phyloP scores from a whole-genome alignment of 1,140 invertebrate species.

The Aradophagus sp. region DNA sequence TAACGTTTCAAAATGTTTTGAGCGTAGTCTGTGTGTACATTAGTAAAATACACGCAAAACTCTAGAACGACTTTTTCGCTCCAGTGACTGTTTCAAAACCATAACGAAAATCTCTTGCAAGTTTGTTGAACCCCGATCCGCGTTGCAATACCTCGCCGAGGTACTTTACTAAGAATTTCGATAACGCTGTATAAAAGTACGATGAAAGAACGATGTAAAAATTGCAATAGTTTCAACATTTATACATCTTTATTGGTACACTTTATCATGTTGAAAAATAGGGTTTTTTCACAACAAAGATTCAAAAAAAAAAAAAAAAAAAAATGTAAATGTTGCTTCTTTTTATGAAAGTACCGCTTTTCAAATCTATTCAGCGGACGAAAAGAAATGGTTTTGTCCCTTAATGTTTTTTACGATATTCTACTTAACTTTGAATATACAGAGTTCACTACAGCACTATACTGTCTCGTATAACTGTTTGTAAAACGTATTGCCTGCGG shows the following conservation, averaged over 20 bases:
- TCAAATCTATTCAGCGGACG: no score
- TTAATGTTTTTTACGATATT: no score
- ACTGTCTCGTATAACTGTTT: no score
- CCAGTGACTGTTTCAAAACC: constrained; percentile 37
- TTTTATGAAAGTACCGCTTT: no score
- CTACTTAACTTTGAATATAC: no score
- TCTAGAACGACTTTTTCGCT: constrained; percentile 41
- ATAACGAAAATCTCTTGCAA: constrained; percentile 46
- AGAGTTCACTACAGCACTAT: no score
- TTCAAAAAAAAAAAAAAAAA: no score
- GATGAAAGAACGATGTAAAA: constrained; percentile 44
- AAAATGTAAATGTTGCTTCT: no score
- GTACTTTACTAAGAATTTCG: constrained; percentile 39
- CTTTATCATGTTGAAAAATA: constrained; percentile 21
- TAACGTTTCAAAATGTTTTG: constrained; percentile 3
- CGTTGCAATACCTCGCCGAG: constrained; percentile 25
- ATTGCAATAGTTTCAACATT: constrained; percentile 32
- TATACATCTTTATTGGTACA: constrained; percentile 30
- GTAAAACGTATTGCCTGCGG: no score
- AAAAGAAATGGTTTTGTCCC: no score
- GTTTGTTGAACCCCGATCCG: constrained; percentile 31
- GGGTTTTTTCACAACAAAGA: no score
- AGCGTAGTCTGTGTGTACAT: constrained; percentile 23
- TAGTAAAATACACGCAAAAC: constrained; percentile 28
- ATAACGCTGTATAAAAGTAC: constrained; percentile 41